Conservation (phyloP, 2,888 invertebrate genomes). For the Pseudococcus viburni region DNA sequence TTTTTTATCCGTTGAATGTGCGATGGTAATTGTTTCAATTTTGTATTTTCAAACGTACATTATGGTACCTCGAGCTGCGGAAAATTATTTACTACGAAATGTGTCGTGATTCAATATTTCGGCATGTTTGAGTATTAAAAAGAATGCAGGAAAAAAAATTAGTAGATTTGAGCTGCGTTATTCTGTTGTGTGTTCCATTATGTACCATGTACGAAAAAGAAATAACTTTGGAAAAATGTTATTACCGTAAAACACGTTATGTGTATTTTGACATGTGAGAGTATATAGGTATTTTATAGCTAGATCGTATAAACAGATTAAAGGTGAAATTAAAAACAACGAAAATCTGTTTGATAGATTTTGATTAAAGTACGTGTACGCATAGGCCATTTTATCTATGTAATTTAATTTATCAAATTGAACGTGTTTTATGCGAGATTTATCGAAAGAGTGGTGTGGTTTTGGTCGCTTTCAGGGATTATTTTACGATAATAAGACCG, state of each 20-base stretch:
- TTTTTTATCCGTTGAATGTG: too few relatives aligned
- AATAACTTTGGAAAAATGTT: constrained; percentile 42
- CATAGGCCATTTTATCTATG: neutral
- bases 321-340: constrained; percentile 10
- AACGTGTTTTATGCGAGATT: neutral
- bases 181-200: constrained; percentile 36
- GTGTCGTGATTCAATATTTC: constrained; percentile 48
- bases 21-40: neutral
- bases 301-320: constrained; percentile 32
- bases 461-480: too few relatives aligned
- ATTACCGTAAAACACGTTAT: constrained; percentile 53
- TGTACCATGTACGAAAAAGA: constrained; percentile 55
- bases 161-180: neutral
- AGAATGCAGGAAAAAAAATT: neutral
- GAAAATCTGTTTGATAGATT: neutral
- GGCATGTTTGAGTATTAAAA: constrained; percentile 29
- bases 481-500: neutral
- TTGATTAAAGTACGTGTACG: neutral
- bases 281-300: constrained; percentile 12
- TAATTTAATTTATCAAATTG: neutral
- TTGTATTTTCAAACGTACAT: neutral
- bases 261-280: constrained; percentile 33
- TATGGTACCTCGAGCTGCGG: neutral
- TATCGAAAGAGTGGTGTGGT: neutral
- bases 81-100: constrained; percentile 19